These are phyloP conservation scores for Hydrolagus affinis DNA, from an alignment of 2,113 vertebrate genomes.

Conservation along the genomic window DNA sequence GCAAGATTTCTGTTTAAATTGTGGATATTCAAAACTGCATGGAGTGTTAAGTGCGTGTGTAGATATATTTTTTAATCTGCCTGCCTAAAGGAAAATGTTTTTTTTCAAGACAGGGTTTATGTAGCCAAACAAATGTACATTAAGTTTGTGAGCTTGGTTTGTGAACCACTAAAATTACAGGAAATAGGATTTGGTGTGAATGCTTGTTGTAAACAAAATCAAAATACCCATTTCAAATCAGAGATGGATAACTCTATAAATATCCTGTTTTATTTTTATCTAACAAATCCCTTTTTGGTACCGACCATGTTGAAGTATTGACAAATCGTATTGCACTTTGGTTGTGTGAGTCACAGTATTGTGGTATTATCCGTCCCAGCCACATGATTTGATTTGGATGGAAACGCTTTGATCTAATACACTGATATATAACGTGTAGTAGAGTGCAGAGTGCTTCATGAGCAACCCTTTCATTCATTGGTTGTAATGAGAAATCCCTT, in stretches of 20 bases:
- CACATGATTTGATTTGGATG: too few relatives aligned
- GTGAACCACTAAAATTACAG: too few relatives aligned
- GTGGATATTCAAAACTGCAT: not conserved
- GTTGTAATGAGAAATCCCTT: too few relatives aligned
- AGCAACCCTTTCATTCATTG: too few relatives aligned
- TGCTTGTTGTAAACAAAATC: not conserved
- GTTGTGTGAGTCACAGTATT: too few relatives aligned
- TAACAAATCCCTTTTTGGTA: too few relatives aligned
- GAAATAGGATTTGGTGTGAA: not conserved
- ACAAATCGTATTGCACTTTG: too few relatives aligned
- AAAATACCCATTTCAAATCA: not conserved
- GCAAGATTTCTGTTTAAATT: not conserved
- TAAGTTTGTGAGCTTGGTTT: not conserved
- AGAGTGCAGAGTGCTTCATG: too few relatives aligned
- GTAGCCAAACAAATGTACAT: not conserved
- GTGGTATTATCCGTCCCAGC: too few relatives aligned
- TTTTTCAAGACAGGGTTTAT: not conserved
- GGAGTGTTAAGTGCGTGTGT: not conserved
- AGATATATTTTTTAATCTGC: not conserved
- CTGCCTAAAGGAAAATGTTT: not conserved
- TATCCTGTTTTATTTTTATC: not conserved
- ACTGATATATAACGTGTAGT: too few relatives aligned
- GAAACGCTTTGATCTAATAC: too few relatives aligned
- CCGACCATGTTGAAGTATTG: too few relatives aligned
- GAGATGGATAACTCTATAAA: not conserved